Evolutionary conservation across 1,140 invertebrate species (phyloP).

Genomic region (Neodiprion virginianus): DNA sequence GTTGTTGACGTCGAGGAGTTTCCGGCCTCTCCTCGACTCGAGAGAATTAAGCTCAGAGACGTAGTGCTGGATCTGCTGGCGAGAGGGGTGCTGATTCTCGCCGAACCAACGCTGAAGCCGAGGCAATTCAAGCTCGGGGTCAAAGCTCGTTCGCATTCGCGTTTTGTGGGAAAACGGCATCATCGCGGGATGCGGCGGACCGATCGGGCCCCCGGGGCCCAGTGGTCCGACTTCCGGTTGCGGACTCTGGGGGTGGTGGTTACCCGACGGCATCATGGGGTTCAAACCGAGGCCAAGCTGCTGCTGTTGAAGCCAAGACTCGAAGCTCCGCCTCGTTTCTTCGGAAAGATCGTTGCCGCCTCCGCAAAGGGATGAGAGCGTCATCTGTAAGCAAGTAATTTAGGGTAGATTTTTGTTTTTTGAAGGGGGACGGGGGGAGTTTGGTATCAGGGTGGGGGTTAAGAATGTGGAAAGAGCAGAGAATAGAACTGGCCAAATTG

Average conservation of each 20-base stretch:
- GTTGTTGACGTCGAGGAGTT: slow-evolving; percentile 95
- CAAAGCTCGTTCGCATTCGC: slow-evolving; percentile 90
- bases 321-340: slow-evolving; percentile 78
- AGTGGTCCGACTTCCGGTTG: slow-evolving; percentile 46
- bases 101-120: slow-evolving; percentile 94
- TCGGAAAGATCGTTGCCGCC: slow-evolving; percentile 77
- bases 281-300: slow-evolving; percentile 65
- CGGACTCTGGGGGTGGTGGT: slow-evolving; percentile 53
- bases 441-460: too few relatives aligned
- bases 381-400: slow-evolving; percentile 67
- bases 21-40: slow-evolving; percentile 89
- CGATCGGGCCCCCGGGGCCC: slow-evolving; percentile 44
- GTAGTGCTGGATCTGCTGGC: slow-evolving; percentile 94
- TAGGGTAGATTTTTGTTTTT: neutral
- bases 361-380: slow-evolving; percentile 77
- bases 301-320: slow-evolving; percentile 65
- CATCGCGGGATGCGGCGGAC: slow-evolving; percentile 69
- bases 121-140: slow-evolving; percentile 94
- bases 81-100: slow-evolving; percentile 94
- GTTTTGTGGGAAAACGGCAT: slow-evolving; percentile 87
- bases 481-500: too few relatives aligned
- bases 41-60: slow-evolving; percentile 91
- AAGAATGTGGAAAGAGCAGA: too few relatives aligned
- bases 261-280: slow-evolving; percentile 58
- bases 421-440: neutral